Evolutionary conservation across 2,888 invertebrate species (phyloP), one percentile per base, ranked within the genome.

Genomic region (Pheosia tremula): DNA sequence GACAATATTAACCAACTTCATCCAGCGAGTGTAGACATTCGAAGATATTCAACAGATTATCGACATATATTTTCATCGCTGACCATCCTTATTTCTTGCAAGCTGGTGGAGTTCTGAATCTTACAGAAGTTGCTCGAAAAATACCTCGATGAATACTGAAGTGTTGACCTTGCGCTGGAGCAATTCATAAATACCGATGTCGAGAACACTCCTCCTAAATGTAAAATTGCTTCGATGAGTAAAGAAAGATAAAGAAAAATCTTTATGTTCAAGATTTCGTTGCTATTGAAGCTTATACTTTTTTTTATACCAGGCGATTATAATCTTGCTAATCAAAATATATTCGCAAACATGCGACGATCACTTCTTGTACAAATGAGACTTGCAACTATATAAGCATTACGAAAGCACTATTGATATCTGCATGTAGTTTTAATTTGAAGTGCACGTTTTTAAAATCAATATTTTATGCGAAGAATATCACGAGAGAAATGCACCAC

Each of bases 401-500:
- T 9, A 9, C 9, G 9, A 43, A 9, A 9, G 43, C 8, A 9
- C 8, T 9, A 11, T 11, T 5, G 3, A 47, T 11, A n/a, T 45
- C 39, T 39, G 43, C 10, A n/a, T n/a, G n/a, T 9, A 8, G 66
- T 41, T 72, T 68, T 62, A 64, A 66, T 71, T 68, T 67, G 64
- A 70, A 64, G 64, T 68, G 64, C 63, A 59, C 67, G 58, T 66
- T 66, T 68, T 69, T 62, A 57, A 64, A 61, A 47, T 4, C 57
- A 69, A 68, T 68, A 74, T 68, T 69, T 70, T 62, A 60, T 57
- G 60, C 57, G 47, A 60, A 56, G 58, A 58, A 69, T 68, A 69
- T 74, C 77, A 70, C 75, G 76, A 81, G 77, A 82, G 82, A 79
- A 80, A 81, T 80, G 81, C 68, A 69, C 74, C 78, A 78, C 78